Conservation (phyloP, 2,113 vertebrate genomes). For the Scortum barcoo region DNA sequence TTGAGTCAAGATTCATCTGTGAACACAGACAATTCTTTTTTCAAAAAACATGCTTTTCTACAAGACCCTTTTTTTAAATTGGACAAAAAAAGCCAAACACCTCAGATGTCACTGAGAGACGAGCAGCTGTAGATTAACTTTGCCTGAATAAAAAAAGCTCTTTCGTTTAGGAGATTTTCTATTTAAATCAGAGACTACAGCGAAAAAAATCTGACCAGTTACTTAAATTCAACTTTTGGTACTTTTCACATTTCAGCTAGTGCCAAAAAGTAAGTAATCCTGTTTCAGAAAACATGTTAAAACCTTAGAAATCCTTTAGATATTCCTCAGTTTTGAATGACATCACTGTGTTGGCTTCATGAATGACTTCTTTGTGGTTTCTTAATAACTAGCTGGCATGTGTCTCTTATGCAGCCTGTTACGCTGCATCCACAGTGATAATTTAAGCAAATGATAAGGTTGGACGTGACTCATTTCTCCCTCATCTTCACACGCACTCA, state of each 20-base stretch:
- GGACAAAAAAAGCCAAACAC: not conserved
- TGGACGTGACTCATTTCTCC: constrained; percentile 39
- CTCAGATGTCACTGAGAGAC: not conserved
- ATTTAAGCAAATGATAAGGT: constrained; percentile 62
- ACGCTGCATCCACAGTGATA: constrained; percentile 31
- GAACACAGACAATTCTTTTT: not conserved
- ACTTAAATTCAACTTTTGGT: not conserved
- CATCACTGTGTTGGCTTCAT: not conserved
- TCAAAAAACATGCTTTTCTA: not conserved
- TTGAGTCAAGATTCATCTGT: not conserved
- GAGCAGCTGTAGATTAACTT: not conserved
- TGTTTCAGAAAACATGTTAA: not conserved
- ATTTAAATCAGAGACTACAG: not conserved
- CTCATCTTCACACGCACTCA: constrained; percentile 45
- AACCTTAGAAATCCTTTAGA: not conserved
- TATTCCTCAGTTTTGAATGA: not conserved
- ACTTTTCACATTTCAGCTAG: not conserved
- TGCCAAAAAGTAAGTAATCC: not conserved
- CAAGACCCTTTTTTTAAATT: not conserved
- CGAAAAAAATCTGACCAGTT: not conserved
- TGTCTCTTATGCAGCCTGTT: constrained; percentile 22
- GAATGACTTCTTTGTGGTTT: constrained; percentile 16
- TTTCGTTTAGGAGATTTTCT: not conserved
- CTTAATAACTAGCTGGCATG: not conserved
- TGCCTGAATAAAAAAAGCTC: not conserved